Evolutionary conservation across 2,797 vertebrate species (phyloP).

Genomic region (Clamator glandarius): DNA sequence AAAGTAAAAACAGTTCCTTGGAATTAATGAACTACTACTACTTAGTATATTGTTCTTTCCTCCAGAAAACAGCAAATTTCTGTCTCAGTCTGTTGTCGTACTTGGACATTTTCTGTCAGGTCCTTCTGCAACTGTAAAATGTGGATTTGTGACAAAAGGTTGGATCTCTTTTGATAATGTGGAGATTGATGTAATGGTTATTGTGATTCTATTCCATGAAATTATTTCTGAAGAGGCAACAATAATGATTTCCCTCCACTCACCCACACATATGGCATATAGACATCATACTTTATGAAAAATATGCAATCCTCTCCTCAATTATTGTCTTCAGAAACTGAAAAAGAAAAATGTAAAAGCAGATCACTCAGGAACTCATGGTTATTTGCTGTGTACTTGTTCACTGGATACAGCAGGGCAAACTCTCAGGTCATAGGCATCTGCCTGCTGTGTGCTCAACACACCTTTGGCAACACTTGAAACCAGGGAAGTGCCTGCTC

Average conservation of each 20-base stretch:
- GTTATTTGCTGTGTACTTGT: neutral
- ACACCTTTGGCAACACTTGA: neutral
- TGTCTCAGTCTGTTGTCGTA: neutral
- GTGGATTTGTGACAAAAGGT: conserved; percentile 5
- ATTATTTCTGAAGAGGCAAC: neutral
- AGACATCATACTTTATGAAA: neutral
- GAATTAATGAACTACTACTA: neutral
- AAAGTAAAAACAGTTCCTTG: neutral
- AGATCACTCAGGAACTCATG: neutral
- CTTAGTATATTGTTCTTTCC: neutral
- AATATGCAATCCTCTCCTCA: neutral
- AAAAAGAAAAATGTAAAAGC: neutral
- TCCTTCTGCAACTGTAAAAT: neutral
- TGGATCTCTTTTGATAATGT: neutral
- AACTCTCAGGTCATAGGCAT: neutral
- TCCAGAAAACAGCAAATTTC: neutral
- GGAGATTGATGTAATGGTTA: neutral
- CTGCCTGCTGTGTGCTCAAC: neutral
- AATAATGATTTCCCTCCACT: neutral
- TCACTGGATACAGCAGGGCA: neutral
- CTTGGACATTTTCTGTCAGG: neutral
- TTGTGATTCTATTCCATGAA: neutral
- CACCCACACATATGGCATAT: neutral
- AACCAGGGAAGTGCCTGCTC: rapidly evolving
- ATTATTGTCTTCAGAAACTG: neutral